Conservation (phyloP, 2,797 vertebrate genomes). For the Hipposideros larvatus region DNA sequence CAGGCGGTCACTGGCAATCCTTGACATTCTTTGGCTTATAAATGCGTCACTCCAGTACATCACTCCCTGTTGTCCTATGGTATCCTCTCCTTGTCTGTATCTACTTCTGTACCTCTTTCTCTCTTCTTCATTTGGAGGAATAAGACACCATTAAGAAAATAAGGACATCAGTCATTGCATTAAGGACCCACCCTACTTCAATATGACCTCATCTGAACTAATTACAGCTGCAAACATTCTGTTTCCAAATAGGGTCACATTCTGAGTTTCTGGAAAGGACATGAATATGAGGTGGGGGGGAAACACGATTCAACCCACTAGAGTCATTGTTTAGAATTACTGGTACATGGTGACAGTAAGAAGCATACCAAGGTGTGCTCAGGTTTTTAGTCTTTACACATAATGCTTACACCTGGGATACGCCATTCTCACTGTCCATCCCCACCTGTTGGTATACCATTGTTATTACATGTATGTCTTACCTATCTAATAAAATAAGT, state of each 20-base stretch:
- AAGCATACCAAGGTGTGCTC: not conserved
- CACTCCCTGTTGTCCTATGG: not conserved
- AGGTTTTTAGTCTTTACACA: not conserved
- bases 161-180: not conserved
- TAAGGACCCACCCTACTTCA: not conserved
- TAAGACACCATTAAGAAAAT: not conserved
- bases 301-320: not conserved
- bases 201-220: not conserved
- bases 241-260: not conserved
- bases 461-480: not conserved
- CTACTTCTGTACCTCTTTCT: not conserved
- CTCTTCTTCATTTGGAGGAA: not conserved
- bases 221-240: not conserved
- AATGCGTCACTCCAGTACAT: not conserved
- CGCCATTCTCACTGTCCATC: no score
- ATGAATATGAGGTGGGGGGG: not conserved
- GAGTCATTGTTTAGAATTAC: not conserved
- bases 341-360: not conserved
- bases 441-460: not conserved
- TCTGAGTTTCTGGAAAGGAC: not conserved
- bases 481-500: not conserved
- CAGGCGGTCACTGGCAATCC: not conserved
- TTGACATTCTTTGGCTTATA: not conserved
- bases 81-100: not conserved
- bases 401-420: not conserved